Conservation (phyloP, 1,140 invertebrate genomes). For the Solen grandis region DNA sequence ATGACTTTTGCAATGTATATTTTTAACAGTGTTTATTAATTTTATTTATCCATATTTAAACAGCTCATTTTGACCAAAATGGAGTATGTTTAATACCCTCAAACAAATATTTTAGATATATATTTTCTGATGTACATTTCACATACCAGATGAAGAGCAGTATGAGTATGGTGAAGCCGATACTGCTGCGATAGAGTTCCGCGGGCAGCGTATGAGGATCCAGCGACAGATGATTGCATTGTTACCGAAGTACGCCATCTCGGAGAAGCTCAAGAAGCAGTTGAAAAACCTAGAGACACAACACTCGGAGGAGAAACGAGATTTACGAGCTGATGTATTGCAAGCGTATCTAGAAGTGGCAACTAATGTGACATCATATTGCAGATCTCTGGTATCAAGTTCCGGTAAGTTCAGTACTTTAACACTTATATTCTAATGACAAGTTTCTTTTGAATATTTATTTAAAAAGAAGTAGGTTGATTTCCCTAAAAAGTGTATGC, state of each 20-base stretch:
- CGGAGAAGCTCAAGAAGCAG: slow-evolving; percentile 74
- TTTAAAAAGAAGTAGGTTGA: too few relatives aligned
- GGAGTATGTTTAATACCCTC: too few relatives aligned
- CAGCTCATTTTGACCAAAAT: too few relatives aligned
- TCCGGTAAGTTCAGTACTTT: slow-evolving; percentile 73
- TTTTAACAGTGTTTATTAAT: too few relatives aligned
- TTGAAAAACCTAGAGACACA: slow-evolving; percentile 77
- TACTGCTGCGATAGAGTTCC: slow-evolving; percentile 76
- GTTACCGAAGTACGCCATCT: slow-evolving; percentile 85
- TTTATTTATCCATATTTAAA: too few relatives aligned
- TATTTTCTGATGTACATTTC: too few relatives aligned
- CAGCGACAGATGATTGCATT: slow-evolving; percentile 86
- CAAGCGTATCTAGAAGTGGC: slow-evolving; percentile 74
- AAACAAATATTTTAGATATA: too few relatives aligned
- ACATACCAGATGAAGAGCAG: slow-evolving; percentile 64
- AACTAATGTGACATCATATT: slow-evolving; percentile 76
- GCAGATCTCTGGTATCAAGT: slow-evolving; percentile 72
- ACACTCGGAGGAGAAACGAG: slow-evolving; percentile 58
- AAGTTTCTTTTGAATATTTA: too few relatives aligned
- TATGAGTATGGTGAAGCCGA: slow-evolving; percentile 66
- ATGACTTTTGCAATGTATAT: too few relatives aligned
- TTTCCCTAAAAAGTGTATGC: too few relatives aligned
- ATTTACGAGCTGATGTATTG: slow-evolving; percentile 65
- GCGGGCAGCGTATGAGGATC: slow-evolving; percentile 75
- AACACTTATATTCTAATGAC: too few relatives aligned